These are phyloP conservation scores for Papilio polytes DNA, from an alignment of 1,140 invertebrate genomes.

Conservation along the genomic window DNA sequence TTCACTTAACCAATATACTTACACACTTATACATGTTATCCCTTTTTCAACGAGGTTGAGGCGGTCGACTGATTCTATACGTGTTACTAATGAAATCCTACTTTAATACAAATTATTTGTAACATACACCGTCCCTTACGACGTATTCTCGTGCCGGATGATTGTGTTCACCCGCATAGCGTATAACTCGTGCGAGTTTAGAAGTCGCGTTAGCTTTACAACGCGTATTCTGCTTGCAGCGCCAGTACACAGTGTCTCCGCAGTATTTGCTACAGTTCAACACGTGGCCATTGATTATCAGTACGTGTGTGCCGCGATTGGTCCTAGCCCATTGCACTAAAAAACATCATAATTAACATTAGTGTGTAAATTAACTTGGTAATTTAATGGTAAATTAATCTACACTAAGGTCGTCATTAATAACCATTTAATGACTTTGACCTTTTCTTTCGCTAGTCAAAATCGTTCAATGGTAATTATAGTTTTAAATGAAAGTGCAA, in stretches of 20 bases:
- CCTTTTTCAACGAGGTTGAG: neutral
- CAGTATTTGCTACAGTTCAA: constrained; percentile 44
- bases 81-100: neutral
- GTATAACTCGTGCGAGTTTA: constrained; percentile 38
- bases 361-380: neutral
- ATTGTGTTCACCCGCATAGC: constrained; percentile 22
- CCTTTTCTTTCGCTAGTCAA: neutral
- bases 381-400: neutral
- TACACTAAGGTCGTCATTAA: neutral
- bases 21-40: neutral
- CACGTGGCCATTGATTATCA: constrained; percentile 46
- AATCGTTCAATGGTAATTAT: neutral
- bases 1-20: neutral
- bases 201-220: constrained; percentile 47
- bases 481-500: neutral
- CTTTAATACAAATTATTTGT: constrained; percentile 15
- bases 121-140: constrained; percentile 44
- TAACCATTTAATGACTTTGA: neutral
- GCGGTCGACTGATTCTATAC: neutral
- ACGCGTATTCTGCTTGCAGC: constrained; percentile 36
- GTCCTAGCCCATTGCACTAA: constrained; percentile 47
- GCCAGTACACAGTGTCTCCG: constrained; percentile 43
- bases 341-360: neutral
- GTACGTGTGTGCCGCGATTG: constrained; percentile 39
- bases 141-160: constrained; percentile 43